These are phyloP conservation scores for Montipora efflorescens DNA, from an alignment of 64 coral and sea anemone species.

Conservation along the genomic window DNA sequence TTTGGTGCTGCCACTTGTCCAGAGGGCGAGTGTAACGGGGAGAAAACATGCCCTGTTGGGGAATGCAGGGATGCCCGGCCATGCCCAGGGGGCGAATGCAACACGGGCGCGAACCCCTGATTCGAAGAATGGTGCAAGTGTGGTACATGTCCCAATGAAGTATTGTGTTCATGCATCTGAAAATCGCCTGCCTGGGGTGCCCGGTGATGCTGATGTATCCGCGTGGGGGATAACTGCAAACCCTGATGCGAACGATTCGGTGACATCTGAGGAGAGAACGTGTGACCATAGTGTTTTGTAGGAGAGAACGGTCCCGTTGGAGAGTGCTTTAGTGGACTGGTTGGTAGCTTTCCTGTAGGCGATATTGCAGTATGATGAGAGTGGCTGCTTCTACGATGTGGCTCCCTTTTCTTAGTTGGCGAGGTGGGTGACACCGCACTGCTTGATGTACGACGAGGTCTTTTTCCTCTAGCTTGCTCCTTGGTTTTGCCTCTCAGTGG, in stretches of 20 bases:
- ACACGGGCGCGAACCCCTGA: neutral
- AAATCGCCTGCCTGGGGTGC: slow-evolving; percentile 30
- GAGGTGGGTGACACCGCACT: slow-evolving; percentile 18
- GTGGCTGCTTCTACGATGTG: slow-evolving; percentile 42
- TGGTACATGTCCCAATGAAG: neutral
- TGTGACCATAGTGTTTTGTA: slow-evolving; percentile 27
- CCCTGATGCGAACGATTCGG: slow-evolving; percentile 34
- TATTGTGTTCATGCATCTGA: slow-evolving; percentile 21
- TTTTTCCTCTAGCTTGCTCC: slow-evolving; percentile 28
- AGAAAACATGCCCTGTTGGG: neutral
- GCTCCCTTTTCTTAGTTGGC: slow-evolving; percentile 57
- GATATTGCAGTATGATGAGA: slow-evolving; percentile 44
- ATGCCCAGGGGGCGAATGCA: slow-evolving; percentile 37
- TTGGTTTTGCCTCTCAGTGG: slow-evolving; percentile 42
- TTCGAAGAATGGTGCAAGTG: neutral
- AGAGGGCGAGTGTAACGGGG: neutral
- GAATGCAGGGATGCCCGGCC: neutral
- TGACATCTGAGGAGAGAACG: neutral
- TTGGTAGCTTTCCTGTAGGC: slow-evolving; percentile 20
- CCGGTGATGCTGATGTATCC: slow-evolving; percentile 38
- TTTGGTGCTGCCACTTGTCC: neutral
- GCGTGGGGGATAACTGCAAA: neutral
- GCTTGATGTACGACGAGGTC: slow-evolving; percentile 13
- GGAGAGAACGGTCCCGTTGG: slow-evolving; percentile 61
- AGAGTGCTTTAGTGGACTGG: slow-evolving; percentile 67